phyloP scores from a whole-genome alignment of 1,140 invertebrate genomes.

The Drosophila suzukii region DNA sequence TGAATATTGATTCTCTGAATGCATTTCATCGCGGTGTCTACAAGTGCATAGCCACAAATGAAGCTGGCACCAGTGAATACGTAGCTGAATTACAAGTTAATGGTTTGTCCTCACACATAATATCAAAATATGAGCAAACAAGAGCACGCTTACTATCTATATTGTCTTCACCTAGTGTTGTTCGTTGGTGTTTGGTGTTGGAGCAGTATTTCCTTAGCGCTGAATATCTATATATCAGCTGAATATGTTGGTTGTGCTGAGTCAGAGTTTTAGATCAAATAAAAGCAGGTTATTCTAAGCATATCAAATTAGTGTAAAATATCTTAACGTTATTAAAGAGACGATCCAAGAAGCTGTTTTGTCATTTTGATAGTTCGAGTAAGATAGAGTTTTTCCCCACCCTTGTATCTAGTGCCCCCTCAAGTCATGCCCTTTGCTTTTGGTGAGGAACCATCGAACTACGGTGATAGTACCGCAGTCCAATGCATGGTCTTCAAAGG shows the following conservation, averaged over 20 bases:
- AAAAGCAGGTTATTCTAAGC: too few relatives aligned
- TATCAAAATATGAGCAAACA: constrained; percentile 12
- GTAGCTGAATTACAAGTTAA: constrained; percentile 86
- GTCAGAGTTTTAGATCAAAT: too few relatives aligned
- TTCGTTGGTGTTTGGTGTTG: constrained; percentile 52
- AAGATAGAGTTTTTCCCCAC: not conserved
- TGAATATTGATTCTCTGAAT: constrained; percentile 84
- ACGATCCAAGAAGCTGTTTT: not conserved
- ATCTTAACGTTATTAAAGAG: not conserved
- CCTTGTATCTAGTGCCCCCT: constrained; percentile 85
- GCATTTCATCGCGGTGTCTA: constrained; percentile 86
- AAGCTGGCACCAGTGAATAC: constrained; percentile 85
- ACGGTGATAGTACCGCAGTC: constrained; percentile 87
- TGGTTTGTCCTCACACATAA: constrained; percentile 83
- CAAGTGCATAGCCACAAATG: constrained; percentile 86
- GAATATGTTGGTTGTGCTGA: not conserved
- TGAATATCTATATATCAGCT: too few relatives aligned
- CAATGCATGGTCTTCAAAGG: constrained; percentile 91
- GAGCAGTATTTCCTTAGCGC: constrained; percentile 26
- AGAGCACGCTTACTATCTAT: constrained; percentile 52
- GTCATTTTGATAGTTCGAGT: not conserved
- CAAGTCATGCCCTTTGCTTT: constrained; percentile 90
- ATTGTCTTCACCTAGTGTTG: constrained; percentile 41
- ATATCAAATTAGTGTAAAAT: too few relatives aligned
- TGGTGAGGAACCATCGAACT: constrained; percentile 89